A percentile compares a stretch with the other conserved stretches of the same genome.
Evolutionary conservation across 1,140 invertebrate genomes (phyloP).

Genomic region (Anastrepha obliqua): DNA sequence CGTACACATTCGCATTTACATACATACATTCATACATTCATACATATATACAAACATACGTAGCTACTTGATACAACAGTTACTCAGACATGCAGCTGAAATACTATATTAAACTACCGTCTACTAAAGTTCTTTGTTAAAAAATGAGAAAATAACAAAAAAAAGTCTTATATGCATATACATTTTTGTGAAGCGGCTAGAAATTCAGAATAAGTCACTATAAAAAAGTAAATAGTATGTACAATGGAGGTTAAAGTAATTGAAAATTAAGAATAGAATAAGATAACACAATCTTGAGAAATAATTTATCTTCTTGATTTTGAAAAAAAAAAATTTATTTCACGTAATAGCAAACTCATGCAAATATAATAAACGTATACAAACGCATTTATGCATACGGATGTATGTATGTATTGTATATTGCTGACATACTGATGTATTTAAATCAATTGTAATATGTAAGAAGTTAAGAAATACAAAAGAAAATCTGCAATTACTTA

Average conservation of each 20-base stretch:
- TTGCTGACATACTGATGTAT: not conserved
- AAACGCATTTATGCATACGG: not conserved
- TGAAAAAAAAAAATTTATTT: not conserved
- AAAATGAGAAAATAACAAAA: conserved; percentile 22
- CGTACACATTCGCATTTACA: not conserved
- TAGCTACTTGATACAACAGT: conserved; percentile 35
- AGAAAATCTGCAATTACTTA: not conserved
- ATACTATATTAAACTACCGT: conserved; percentile 46
- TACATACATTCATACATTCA: not conserved
- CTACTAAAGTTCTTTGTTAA: conserved; percentile 38
- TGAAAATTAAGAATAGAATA: not conserved
- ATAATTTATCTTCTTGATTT: not conserved
- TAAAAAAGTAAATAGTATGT: conserved; percentile 5
- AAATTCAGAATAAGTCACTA: conserved; percentile 56
- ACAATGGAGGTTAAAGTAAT: not conserved
- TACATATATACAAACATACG: conserved; percentile 4
- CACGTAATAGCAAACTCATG: not conserved
- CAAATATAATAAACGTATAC: conserved; percentile 4
- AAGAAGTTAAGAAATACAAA: not conserved
- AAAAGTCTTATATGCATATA: conserved; percentile 39
- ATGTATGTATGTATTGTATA: not conserved
- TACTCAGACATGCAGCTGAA: conserved; percentile 22
- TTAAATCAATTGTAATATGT: not conserved
- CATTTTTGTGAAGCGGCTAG: conserved; percentile 50
- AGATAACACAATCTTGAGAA: not conserved